Base-by-base conservation (phyloP, 92 coral and sea anemone genomes). In the Palythoa grandiflora region DNA sequence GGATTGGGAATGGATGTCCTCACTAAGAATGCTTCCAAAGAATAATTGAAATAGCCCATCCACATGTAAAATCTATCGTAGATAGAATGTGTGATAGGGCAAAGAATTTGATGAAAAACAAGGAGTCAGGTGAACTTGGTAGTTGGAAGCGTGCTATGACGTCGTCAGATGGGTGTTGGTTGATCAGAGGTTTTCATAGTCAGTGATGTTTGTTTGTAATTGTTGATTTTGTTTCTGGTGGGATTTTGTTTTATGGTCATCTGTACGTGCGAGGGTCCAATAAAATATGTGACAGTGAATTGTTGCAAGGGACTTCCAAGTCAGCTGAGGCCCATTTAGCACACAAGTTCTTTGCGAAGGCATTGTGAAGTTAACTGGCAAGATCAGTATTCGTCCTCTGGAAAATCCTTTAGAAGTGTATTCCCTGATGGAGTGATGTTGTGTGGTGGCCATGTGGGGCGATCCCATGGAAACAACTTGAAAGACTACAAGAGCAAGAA, bases 121-220 rank as follows among this genome's bases (percentile, higher is more conserved):
- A 70, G 71, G 52, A 65, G 36, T 57, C 51, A 54, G 1, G 35
- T 60, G 78, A 59, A 53, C 61, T 87, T 9, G 90, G 87, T 17
- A 70, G 57, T 79, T 1, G 90, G 90, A 51, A 70, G 57, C 60
- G 79, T 35, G 90, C 90, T 39, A 79, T 87, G 16, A 87, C 68
- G 38, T 79, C 78, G 36, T 79, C 85, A 40, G 87, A 87, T 70
- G 87, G 87, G 38, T 87, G 87, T 70, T 87, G 90, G 90, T 71
- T 77, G 36, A 83, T 83, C 50, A 66, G 87, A 61, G 90, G 90
- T 38, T 71, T 63, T 47, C 77, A 68, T 36, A 68, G 74, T 35
- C 44, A 68, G 74, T 68, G 74, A 4, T 68, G 74, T 35, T n/a
- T 47, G 10, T 88, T 88, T 80, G 80, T 88, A 36, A 83, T 77